These are phyloP conservation scores for Channa argus DNA, from an alignment of 2,113 vertebrate genomes.

Conservation along the genomic window DNA sequence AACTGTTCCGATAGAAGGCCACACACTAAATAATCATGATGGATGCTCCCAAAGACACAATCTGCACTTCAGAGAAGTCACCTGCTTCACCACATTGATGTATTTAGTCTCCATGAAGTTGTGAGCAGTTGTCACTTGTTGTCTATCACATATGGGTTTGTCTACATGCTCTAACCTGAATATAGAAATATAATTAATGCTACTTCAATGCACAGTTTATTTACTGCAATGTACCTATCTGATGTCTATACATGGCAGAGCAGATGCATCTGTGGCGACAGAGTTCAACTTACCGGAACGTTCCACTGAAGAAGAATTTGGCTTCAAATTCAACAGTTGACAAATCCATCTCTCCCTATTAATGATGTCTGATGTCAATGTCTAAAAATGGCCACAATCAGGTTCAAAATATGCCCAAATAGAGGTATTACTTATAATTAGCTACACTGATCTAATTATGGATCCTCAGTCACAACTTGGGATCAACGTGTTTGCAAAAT, in stretches of 20 bases:
- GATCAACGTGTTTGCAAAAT: background rate
- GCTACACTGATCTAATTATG: background rate
- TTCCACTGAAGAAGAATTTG: background rate
- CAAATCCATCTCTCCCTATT: background rate
- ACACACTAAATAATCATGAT: background rate
- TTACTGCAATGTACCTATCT: background rate
- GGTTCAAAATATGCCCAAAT: background rate
- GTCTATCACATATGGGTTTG: background rate
- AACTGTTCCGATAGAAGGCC: background rate
- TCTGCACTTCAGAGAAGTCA: background rate
- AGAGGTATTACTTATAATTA: background rate
- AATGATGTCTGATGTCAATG: no score
- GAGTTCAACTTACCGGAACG: background rate
- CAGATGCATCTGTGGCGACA: background rate
- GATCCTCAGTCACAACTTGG: background rate
- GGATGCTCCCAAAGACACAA: background rate
- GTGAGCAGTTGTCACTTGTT: background rate
- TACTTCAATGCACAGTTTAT: background rate
- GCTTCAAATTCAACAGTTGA: background rate
- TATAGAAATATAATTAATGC: background rate
- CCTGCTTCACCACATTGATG: background rate
- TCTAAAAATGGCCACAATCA: background rate
- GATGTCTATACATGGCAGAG: background rate
- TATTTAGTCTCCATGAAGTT: background rate
- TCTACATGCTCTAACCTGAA: constrained; percentile 9